Conservation (phyloP, 2,888 invertebrate genomes). For the Branchipolynoe longqiensis region DNA sequence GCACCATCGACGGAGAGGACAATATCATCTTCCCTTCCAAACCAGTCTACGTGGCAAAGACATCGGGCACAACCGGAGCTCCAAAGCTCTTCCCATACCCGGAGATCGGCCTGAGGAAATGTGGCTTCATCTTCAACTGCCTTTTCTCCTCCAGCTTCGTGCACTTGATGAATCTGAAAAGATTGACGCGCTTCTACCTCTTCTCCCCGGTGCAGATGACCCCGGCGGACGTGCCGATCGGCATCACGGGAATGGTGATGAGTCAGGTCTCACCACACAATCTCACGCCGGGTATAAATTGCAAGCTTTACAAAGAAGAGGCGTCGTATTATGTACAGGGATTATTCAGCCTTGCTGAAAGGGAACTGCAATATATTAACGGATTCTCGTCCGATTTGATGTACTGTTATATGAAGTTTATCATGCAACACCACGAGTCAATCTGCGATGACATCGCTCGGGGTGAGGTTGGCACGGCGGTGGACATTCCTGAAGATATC, state of each 20-base stretch:
- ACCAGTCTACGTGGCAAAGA: background rate
- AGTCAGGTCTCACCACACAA: background rate
- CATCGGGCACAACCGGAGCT: slow-evolving; percentile 13
- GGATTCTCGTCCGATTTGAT: background rate
- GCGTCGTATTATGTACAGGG: slow-evolving; percentile 5
- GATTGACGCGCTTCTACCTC: background rate
- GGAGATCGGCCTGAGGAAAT: background rate
- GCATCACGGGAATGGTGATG: background rate
- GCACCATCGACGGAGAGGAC: background rate
- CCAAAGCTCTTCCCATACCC: background rate
- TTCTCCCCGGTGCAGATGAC: background rate
- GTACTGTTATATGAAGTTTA: background rate
- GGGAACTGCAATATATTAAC: background rate
- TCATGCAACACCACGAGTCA: background rate
- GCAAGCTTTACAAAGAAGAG: background rate
- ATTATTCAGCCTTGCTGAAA: slow-evolving; percentile 13
- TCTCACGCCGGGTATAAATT: background rate
- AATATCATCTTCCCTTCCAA: background rate
- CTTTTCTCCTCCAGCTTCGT: background rate
- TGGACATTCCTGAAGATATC: background rate
- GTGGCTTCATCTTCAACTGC: background rate
- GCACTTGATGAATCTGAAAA: slow-evolving; percentile 3
- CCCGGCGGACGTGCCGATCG: background rate
- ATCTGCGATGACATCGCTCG: background rate
- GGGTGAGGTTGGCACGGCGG: background rate